Percentiles rank a stretch among this genome's conserved stretches.
Evolutionary conservation across 2,113 vertebrate genomes (phyloP).

Genomic region (Indicator maculatus): DNA sequence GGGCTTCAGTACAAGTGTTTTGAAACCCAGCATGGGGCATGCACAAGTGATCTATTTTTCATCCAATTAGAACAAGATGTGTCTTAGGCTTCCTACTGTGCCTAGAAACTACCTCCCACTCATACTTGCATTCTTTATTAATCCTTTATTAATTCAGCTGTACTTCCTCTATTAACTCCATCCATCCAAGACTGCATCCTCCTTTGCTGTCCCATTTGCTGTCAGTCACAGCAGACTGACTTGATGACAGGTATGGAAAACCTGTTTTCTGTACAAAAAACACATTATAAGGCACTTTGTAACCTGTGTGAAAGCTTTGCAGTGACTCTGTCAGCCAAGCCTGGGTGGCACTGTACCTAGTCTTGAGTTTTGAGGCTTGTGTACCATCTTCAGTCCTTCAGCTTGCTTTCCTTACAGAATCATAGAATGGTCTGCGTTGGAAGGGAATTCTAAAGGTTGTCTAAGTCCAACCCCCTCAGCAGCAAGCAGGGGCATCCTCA

Average conservation of each 20-base stretch:
- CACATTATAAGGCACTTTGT: background rate
- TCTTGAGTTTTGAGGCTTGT: background rate
- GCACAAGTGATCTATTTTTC: slow-evolving; percentile 30
- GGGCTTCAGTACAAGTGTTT: slow-evolving; percentile 4
- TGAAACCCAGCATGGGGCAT: slow-evolving; percentile 26
- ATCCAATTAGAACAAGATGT: slow-evolving; percentile 44
- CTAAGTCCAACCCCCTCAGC: no score
- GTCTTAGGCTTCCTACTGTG: slow-evolving; percentile 4
- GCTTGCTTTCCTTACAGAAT: background rate
- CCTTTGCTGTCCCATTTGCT: background rate
- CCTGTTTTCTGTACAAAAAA: background rate
- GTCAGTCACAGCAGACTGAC: background rate
- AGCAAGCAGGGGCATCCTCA: no score
- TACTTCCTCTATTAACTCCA: background rate
- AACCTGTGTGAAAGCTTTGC: background rate
- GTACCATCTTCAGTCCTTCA: background rate
- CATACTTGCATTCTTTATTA: background rate
- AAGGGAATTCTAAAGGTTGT: no score
- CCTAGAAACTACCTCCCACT: slow-evolving; percentile 1
- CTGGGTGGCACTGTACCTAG: accelerated
- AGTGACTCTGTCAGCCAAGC: background rate
- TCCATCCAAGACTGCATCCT: background rate
- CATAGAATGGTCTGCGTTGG: no score
- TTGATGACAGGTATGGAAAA: background rate
- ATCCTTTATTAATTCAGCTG: slow-evolving; percentile 22